These are phyloP conservation scores for Neodiprion fabricii DNA, from an alignment of 1,140 invertebrate species.

Conservation along the genomic window DNA sequence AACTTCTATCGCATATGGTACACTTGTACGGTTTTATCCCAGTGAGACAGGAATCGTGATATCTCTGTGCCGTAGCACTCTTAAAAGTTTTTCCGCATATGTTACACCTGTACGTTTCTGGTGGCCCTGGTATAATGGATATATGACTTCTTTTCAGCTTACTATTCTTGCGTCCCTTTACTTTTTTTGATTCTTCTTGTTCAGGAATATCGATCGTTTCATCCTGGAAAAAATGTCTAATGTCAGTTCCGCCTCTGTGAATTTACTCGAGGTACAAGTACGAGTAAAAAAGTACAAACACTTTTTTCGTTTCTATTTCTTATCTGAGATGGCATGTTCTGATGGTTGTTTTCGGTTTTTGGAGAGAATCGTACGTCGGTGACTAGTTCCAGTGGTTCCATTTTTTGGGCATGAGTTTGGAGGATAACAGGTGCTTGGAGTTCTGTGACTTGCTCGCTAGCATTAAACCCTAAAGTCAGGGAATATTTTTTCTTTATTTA, in stretches of 20 bases:
- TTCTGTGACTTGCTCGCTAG: neutral
- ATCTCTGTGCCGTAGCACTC: conserved; percentile 51
- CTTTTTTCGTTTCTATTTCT: neutral
- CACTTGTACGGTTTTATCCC: conserved; percentile 52
- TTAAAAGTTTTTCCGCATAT: conserved; percentile 49
- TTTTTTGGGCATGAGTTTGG: neutral
- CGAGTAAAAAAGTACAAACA: neutral
- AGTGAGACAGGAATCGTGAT: conserved; percentile 51
- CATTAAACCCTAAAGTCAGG: neutral
- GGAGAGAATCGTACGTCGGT: neutral
- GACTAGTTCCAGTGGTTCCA: conserved; percentile 13
- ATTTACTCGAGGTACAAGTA: too few relatives aligned
- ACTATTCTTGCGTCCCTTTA: neutral
- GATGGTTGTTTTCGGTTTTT: neutral
- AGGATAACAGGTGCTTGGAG: neutral
- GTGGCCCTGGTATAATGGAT: conserved; percentile 39
- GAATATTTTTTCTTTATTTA: neutral
- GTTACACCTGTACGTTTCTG: conserved; percentile 48
- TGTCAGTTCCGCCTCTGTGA: too few relatives aligned
- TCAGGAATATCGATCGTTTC: neutral
- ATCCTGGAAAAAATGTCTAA: conserved; percentile 14
- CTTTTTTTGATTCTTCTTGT: conserved; percentile 18
- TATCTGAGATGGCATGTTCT: neutral
- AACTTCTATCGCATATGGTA: conserved; percentile 47
- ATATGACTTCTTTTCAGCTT: conserved; percentile 47